Base-by-base conservation (phyloP, 2,888 invertebrate genomes). In the Dolomedes plantarius region DNA sequence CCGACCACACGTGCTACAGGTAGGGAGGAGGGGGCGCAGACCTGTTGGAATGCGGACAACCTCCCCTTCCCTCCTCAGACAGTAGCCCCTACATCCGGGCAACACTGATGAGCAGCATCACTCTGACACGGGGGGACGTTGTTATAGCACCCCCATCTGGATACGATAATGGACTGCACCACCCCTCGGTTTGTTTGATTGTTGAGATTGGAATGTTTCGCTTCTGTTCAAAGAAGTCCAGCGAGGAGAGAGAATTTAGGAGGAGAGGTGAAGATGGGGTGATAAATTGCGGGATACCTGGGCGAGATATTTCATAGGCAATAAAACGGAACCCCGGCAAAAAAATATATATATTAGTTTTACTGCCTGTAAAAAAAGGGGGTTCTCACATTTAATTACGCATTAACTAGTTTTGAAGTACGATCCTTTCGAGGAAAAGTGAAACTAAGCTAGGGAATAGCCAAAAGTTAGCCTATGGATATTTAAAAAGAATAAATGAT, bases 11-110 rank as follows among this genome's bases (percentile, higher is more conserved):
- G 82, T 83, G 82, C 76, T 65, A 39, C 41, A 31, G 56, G 74
- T 36, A 28, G 69, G 56, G 28, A 28, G 29, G 65, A 28, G 29
- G 50, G 68, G 50, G 64, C 39, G 64, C 28, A 69, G 68, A 36
- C 29, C 23, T 50, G 28, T 41, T 50, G 83, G 83, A 85, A 85
- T 85, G 83, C 77, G 85, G 85, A 86, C 78, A 69, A 68, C 69
- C 78, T 56, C 28, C 85, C 68, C 68, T 71, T 23, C 46, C 41
- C 71, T 31, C 67, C 67, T 23, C 39, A 27, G 29, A 73, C 80
- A 36, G 80, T 80, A 80, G 80, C 79, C 81, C 82, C 82, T 71
- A 78, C 83, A 85, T 85, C 83, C 83, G 83, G 83, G 80, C 72
- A 65, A 62, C n/a, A 65, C 41, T 74, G 80, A 80, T 74, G 80